Conservation (phyloP, 1,140 invertebrate genomes). For the Dendrolimus kikuchii region DNA sequence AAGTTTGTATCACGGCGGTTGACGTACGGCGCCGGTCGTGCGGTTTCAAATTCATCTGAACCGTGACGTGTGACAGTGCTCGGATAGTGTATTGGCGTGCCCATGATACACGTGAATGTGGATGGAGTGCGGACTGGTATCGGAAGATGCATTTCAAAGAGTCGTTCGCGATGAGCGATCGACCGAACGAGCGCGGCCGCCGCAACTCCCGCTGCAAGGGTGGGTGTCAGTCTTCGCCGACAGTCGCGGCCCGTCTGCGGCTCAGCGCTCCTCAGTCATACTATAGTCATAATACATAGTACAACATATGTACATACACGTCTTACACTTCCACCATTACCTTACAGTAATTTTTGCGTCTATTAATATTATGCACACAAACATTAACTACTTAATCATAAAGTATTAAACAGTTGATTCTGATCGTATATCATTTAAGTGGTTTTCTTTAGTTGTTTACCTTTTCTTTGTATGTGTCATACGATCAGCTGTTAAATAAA, state of each 20-base stretch:
- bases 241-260: constrained; percentile 17
- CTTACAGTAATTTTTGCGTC: not conserved
- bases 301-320: constrained; percentile 7
- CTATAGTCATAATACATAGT: not conserved
- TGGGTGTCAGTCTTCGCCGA: constrained; percentile 44
- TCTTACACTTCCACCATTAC: not conserved
- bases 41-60: constrained; percentile 24
- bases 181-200: constrained; percentile 65
- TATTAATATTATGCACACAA: too few relatives aligned
- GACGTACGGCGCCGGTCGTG: constrained; percentile 19
- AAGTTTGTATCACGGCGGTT: constrained; percentile 30
- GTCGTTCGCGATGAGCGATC: constrained; percentile 69
- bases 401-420: too few relatives aligned
- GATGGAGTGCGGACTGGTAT: constrained; percentile 53
- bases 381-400: too few relatives aligned
- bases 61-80: constrained; percentile 52
- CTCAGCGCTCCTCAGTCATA: too few relatives aligned
- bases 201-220: constrained; percentile 69
- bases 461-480: too few relatives aligned
- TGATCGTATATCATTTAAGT: too few relatives aligned
- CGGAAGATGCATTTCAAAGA: constrained; percentile 71
- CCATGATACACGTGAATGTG: constrained; percentile 66
- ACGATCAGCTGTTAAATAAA: too few relatives aligned
- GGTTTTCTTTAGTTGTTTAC: too few relatives aligned
- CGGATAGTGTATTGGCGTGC: constrained; percentile 55